Base-by-base conservation (phyloP, 2,797 vertebrate species). In the Rhynchotus rufescens region DNA sequence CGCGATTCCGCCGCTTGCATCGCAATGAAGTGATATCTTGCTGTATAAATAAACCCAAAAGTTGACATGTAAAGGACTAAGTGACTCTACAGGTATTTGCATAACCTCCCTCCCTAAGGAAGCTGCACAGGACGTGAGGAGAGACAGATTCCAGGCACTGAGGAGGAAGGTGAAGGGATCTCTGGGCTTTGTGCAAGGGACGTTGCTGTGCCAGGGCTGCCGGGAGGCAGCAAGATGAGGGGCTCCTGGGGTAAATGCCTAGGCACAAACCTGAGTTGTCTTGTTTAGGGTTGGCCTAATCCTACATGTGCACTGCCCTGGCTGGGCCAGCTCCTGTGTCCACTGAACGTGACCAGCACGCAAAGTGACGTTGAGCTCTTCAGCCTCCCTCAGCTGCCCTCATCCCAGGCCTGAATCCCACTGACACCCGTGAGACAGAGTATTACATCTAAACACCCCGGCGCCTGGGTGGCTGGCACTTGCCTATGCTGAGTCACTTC, bases 31-130 rank as follows among this genome's bases (percentile, higher is more conserved):
- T 0, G 14, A 68, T 69, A 77, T 78, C 86, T 89, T 84, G 64
- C 89, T 72, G 57, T 71, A 68, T 91, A 88, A 84, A 88, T 84
- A 89, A 80, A 88, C 68, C 65, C 80, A 40, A 34, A 92, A 92
- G 78, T 74, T 88, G 61, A 61, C 44, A 77, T 8, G 75, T 79
- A 62, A 84, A 67, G 60, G 72, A 67, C 17, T 88, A 92, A 87
- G 9, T 77, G 66, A 9, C 38, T 69, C 68, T 67, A 38, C 72
- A 74, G 8, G 40, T 80, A 90, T 90, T 86, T 86, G 72, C n/a
- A 34, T 51, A 34, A 38, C 84, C 34, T 62, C 54, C 28, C 34
- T 62, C 45, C 25, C 34, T 59, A 79, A 89, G 61, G 44, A 86
- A 84, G 32, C 13, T 66, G 49, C 38, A 23, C 3, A 32, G 54